phyloP scores from a whole-genome alignment of 2,797 vertebrate species.

The Anomalospiza imberbis region DNA sequence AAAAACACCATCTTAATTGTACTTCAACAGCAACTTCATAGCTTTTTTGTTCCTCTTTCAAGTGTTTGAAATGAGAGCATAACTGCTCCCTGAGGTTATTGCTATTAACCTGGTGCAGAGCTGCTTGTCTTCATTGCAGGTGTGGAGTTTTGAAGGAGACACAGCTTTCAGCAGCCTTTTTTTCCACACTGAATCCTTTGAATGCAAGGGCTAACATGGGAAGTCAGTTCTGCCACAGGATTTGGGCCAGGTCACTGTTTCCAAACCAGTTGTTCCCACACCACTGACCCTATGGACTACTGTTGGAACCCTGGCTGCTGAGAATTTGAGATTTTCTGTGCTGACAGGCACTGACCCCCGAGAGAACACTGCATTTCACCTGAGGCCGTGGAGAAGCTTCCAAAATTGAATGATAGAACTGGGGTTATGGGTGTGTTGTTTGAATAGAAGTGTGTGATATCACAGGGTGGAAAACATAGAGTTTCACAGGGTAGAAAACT shows the following conservation, averaged over 20 bases:
- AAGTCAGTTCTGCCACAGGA: not conserved
- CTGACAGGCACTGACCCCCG: not conserved
- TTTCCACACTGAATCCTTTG: not conserved
- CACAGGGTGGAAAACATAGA: not conserved
- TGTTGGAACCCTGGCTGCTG: not conserved
- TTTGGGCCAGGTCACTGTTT: not conserved
- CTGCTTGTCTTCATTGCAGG: not conserved
- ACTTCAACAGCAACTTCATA: slow-evolving; percentile 35
- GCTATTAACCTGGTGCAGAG: not conserved
- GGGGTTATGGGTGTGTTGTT: not conserved
- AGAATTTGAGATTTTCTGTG: not conserved
- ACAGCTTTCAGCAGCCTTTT: not conserved
- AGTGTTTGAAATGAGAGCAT: slow-evolving; percentile 19
- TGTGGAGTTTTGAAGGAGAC: not conserved
- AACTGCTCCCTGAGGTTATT: slow-evolving; percentile 22
- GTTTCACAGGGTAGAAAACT: not conserved
- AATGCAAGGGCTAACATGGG: not conserved
- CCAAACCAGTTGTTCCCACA: not conserved
- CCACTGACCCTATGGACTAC: not conserved
- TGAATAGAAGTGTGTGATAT: not conserved
- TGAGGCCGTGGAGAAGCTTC: not conserved
- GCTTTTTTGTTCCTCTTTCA: slow-evolving; percentile 32
- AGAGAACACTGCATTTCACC: not conserved
- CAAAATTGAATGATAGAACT: not conserved
- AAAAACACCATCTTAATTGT: slow-evolving; percentile 61